These are phyloP conservation scores for Xenopus laevis DNA, from an alignment of 2,113 vertebrate species.

Conservation along the genomic window DNA sequence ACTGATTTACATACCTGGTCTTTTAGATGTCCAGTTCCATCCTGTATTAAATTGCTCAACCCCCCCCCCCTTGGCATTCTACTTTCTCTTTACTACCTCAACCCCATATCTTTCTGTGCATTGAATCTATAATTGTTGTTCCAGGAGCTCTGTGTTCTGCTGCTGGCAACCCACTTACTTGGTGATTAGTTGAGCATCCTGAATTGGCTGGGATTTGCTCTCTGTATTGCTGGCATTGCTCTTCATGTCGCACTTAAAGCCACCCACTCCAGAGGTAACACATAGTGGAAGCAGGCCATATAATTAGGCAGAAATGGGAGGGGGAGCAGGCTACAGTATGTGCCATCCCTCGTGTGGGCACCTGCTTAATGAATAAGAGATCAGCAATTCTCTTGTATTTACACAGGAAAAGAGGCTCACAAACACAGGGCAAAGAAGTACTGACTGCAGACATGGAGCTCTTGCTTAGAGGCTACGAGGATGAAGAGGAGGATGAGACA, in stretches of 20 bases:
- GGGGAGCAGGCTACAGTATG: no score
- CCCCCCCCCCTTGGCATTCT: neutral
- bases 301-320: no score
- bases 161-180: constrained; percentile 78
- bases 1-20: no score
- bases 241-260: constrained; percentile 84
- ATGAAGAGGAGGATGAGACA: constrained; percentile 48
- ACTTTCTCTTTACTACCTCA: neutral
- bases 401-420: neutral
- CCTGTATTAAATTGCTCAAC: neutral
- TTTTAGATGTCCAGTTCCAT: no score
- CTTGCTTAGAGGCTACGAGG: constrained; percentile 64
- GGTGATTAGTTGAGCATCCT: constrained; percentile 77
- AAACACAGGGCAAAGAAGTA: neutral
- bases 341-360: no score
- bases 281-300: no score
- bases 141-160: constrained; percentile 84
- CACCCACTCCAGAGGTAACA: constrained; percentile 76
- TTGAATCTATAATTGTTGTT: neutral
- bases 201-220: constrained; percentile 88
- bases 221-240: constrained; percentile 86
- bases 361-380: no score
- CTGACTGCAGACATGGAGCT: constrained; percentile 71
- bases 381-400: neutral
- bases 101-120: neutral